Evolutionary conservation across 2,797 vertebrate genomes (phyloP).

Genomic region (Anguilla anguilla): DNA sequence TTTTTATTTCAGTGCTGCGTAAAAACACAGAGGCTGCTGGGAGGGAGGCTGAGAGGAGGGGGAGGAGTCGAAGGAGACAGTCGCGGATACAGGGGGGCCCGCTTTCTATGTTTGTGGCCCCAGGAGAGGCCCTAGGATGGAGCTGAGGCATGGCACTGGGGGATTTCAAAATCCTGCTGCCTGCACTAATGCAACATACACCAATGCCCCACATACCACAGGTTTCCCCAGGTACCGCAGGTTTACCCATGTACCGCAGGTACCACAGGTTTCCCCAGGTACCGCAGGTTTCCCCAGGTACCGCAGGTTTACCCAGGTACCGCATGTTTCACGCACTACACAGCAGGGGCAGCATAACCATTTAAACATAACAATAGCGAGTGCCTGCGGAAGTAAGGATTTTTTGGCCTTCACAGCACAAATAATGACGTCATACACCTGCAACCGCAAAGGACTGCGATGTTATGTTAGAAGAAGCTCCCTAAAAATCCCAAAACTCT

Average conservation of each 20-base stretch:
- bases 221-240: background rate
- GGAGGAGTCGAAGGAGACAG: background rate
- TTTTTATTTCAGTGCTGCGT: too few relatives aligned
- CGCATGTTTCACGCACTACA: background rate
- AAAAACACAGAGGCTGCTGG: background rate
- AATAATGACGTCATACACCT: too few relatives aligned
- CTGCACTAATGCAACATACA: too few relatives aligned
- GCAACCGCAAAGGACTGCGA: too few relatives aligned
- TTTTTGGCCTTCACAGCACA: too few relatives aligned
- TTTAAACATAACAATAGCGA: too few relatives aligned
- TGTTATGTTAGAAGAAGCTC: too few relatives aligned
- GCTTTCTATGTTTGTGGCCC: background rate
- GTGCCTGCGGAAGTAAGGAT: too few relatives aligned
- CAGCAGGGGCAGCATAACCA: too few relatives aligned
- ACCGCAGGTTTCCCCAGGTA: too few relatives aligned
- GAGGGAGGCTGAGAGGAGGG: background rate
- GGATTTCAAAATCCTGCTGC: background rate
- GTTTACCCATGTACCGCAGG: background rate
- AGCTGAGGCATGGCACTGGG: background rate
- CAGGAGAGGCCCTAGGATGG: background rate
- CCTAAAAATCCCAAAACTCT: too few relatives aligned
- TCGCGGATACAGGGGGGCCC: background rate
- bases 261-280: background rate
- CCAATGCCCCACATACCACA: background rate
- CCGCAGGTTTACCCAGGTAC: background rate